Conservation (phyloP, 2,888 invertebrate genomes). For the Ctena decussata region DNA sequence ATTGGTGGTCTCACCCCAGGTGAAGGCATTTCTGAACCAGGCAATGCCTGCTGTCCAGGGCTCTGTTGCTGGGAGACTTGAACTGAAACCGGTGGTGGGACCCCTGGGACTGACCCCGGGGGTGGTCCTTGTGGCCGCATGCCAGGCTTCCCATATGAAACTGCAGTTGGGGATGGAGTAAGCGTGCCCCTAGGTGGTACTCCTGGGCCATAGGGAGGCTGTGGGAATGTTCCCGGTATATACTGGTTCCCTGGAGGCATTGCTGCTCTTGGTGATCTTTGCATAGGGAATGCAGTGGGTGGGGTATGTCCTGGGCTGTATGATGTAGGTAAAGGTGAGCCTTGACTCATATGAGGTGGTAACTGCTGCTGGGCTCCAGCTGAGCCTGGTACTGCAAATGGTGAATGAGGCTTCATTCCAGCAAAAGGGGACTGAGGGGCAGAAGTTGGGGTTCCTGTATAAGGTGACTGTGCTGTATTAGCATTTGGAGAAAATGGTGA, state of each 20-base stretch:
- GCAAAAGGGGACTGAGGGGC: conserved; percentile 78
- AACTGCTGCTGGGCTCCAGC: conserved; percentile 57
- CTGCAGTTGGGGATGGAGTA: conserved; percentile 67
- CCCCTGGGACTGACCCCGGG: conserved; percentile 42
- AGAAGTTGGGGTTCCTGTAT: conserved; percentile 65
- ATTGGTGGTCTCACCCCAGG: conserved; percentile 60
- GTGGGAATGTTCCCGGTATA: conserved; percentile 72
- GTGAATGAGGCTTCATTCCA: conserved; percentile 67
- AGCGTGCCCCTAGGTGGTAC: conserved; percentile 65
- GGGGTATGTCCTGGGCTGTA: conserved; percentile 74
- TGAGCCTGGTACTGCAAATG: conserved; percentile 70
- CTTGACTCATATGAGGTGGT: conserved; percentile 62
- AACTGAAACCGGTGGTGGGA: conserved; percentile 63
- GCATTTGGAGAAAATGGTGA: conserved; percentile 75
- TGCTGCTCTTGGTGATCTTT: conserved; percentile 76
- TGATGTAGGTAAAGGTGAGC: conserved; percentile 62
- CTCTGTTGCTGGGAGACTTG: conserved; percentile 35
- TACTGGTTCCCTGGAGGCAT: conserved; percentile 76
- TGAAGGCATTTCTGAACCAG: conserved; percentile 41
- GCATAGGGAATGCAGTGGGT: conserved; percentile 70
- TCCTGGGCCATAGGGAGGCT: conserved; percentile 60
- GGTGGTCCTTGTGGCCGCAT: conserved; percentile 57
- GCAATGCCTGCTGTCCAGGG: conserved; percentile 43
- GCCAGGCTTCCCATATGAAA: conserved; percentile 66
- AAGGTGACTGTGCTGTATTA: conserved; percentile 54